These are phyloP conservation scores for Eilema depressum DNA, from an alignment of 2,888 invertebrate genomes.

Conservation along the genomic window DNA sequence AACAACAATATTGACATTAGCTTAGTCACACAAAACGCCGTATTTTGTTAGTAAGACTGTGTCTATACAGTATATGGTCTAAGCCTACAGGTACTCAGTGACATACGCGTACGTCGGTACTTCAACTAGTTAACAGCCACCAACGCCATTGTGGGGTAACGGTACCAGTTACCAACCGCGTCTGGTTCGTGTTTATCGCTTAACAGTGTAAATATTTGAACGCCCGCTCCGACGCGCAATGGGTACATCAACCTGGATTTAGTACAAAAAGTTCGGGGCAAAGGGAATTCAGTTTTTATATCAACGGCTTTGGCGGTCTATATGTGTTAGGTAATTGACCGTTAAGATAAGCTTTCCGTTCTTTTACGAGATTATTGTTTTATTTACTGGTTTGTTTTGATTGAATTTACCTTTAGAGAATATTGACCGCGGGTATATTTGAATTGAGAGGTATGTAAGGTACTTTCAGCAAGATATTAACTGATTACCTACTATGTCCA, in stretches of 20 bases:
- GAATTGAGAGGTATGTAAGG: neutral
- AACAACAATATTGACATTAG: too few species aligned
- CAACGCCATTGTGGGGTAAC: constrained; percentile 39
- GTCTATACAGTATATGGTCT: too few species aligned
- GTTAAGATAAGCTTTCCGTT: constrained; percentile 2
- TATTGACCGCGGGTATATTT: too few species aligned
- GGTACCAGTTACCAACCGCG: constrained; percentile 30
- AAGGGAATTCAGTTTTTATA: constrained; percentile 34
- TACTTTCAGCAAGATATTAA: neutral
- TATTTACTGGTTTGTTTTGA: too few species aligned
- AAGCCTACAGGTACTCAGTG: constrained; percentile 31
- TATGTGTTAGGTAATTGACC: constrained; percentile 9
- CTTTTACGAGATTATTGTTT: neutral
- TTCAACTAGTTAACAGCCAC: constrained; percentile 24
- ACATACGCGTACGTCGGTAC: constrained; percentile 37
- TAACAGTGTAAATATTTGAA: constrained; percentile 51
- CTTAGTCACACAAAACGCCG: too few species aligned
- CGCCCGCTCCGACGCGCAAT: constrained; percentile 30
- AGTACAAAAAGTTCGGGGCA: constrained; percentile 29
- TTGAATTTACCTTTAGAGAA: too few species aligned
- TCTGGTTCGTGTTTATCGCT: constrained; percentile 50
- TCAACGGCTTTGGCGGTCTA: neutral
- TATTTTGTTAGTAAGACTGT: too few species aligned
- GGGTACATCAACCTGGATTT: constrained; percentile 48
- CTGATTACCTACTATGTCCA: neutral